Base-by-base conservation (phyloP, 2,888 invertebrate species). In the Lasioglossum vierecki region DNA sequence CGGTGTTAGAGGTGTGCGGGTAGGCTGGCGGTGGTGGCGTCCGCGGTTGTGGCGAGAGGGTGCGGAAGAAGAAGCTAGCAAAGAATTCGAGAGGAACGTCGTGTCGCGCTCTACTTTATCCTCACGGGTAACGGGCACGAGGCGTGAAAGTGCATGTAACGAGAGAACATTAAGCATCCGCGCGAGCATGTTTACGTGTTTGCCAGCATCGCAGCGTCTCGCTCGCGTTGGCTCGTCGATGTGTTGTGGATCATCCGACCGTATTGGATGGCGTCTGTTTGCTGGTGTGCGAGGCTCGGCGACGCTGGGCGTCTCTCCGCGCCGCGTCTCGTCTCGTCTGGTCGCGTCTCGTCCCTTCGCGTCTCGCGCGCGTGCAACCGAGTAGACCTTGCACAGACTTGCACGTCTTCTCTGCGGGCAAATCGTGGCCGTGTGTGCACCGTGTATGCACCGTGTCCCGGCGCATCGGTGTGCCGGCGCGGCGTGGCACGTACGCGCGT, bases 61-160 rank as follows among this genome's bases (percentile, higher is more conserved):
- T 82, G 85, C 88, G 89, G 80, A 79, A 85, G 88, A 88, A 88
- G 88, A 87, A 84, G 88, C 88, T 86, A 79, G 86, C 86, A 87
- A 88, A 86, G 91, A 91, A 90, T 90, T 89, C 85, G 85, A 88
- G 85, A 90, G 88, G 81, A 85, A 86, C 84, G 89, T 83, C 86
- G 84, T 82, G 87, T 78, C 82, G 77, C 90, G 86, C 81, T 89
- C 84, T 84, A 88, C 85, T 91, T 90, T 91, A 88, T 86, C 83
- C 86, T 88, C 86, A 80, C 81, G 87, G 84, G 86, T 84, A 86
- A 80, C 83, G 85, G 79, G 84, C 85, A 87, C 88, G 89, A 92
- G 91, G 92, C 92, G 93, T 91, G 92, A 93, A 93, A 92, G 91
- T 92, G 91, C 92, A 90, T 83, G 87, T 91, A 91, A 91, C 89